Evolutionary conservation across 1,140 invertebrate species (phyloP).

Genomic region (Eriocheir sinensis): DNA sequence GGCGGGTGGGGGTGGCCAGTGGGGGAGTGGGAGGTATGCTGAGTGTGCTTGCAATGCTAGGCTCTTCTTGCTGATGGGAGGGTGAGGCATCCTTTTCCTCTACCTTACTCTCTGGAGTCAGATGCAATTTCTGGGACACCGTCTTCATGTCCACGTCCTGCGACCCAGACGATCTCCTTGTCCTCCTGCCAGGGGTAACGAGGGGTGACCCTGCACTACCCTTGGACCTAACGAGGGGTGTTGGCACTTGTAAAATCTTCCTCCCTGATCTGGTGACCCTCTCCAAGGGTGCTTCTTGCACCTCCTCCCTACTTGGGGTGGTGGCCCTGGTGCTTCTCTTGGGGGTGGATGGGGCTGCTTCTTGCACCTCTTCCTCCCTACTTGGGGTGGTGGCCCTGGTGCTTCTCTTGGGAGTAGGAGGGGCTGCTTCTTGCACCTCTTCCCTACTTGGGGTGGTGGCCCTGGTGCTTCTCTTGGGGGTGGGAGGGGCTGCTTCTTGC

Average conservation of each 20-base stretch:
- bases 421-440: not conserved
- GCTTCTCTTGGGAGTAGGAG: constrained; percentile 5
- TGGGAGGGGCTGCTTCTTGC: not conserved
- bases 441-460: not conserved
- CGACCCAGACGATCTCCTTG: not conserved
- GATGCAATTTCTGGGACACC: constrained; percentile 48
- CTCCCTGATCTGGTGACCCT: constrained; percentile 55
- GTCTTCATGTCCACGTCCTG: constrained; percentile 33
- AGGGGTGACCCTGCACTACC: not conserved
- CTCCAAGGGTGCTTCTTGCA: not conserved
- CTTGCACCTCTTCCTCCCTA: not conserved
- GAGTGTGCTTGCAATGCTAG: not conserved
- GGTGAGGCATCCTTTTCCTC: not conserved
- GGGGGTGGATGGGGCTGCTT: constrained; percentile 44
- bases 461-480: not conserved
- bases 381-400: no score
- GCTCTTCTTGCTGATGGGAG: not conserved
- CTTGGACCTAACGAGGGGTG: constrained; percentile 29
- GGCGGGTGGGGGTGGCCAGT: not conserved
- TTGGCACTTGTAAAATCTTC: constrained; percentile 54
- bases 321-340: not conserved
- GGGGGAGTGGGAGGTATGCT: not conserved
- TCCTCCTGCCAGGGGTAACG: not conserved
- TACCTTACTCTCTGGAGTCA: not conserved
- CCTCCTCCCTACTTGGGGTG: not conserved